Percentiles rank a stretch among this genome's conserved stretches.
phyloP scores from a whole-genome alignment of 2,113 vertebrate species.

The Syngnathoides biaculeatus region DNA sequence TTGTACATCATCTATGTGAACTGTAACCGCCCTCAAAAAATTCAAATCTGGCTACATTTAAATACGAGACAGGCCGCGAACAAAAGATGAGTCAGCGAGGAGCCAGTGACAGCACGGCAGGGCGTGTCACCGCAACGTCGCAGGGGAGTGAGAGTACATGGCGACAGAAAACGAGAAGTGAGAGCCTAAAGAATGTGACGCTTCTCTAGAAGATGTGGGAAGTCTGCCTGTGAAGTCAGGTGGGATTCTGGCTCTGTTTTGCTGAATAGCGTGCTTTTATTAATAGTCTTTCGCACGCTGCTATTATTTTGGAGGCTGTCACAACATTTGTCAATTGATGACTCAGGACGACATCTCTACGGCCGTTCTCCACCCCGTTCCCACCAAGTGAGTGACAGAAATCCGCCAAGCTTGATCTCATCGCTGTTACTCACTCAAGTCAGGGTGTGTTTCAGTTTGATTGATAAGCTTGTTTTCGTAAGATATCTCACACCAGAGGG shows the following conservation, averaged over 20 bases:
- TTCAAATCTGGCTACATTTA: not conserved
- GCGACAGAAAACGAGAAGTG: not conserved
- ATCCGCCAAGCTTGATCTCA: not conserved
- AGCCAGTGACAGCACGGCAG: conserved; percentile 16
- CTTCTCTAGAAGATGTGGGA: not conserved
- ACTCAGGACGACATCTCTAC: not conserved
- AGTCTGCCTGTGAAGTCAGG: not conserved
- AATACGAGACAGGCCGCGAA: not conserved
- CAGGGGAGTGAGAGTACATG: not conserved
- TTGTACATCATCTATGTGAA: not conserved
- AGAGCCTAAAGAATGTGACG: not conserved
- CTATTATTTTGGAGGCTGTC: conserved; percentile 4
- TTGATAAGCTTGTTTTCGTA: conserved; percentile 18
- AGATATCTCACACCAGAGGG: conserved; percentile 6
- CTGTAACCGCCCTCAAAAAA: conserved; percentile 44
- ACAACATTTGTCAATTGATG: conserved; percentile 18
- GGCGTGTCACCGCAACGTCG: conserved; percentile 35
- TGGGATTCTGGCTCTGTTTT: not conserved
- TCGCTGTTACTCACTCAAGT: conserved; percentile 12
- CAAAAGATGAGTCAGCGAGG: conserved; percentile 55
- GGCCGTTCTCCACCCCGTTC: conserved; percentile 2
- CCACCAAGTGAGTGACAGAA: conserved; percentile 7
- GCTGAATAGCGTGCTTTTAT: not conserved
- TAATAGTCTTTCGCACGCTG: not conserved
- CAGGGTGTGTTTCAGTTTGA: conserved; percentile 9